Base-by-base conservation (phyloP, 2,888 invertebrate genomes). In the Tiliacea citrago region DNA sequence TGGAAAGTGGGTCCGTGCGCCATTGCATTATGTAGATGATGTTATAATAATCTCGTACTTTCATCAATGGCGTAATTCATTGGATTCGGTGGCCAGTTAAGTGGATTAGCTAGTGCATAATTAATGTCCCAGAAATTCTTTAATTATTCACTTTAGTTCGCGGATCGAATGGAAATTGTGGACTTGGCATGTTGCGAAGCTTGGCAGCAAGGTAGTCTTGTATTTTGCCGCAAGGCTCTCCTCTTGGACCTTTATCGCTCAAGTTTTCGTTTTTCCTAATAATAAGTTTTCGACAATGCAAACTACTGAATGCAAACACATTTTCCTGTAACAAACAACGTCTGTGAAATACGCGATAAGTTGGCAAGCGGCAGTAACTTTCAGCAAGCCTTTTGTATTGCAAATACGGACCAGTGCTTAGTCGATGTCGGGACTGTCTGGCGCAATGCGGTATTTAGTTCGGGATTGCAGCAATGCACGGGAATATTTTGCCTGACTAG, bases 31-130 rank as follows among this genome's bases (percentile, higher is more conserved):
- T 87, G 86, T 80, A 86, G 88, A 88, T 87, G 80, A 70, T 84
- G 68, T 75, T 86, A 86, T 85, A 88, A 85, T 88, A 87, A 87
- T 88, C 88, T 88, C 79, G 57, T 65, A 88, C 88, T 88, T 88
- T 88, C 88, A 88, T 88, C 88, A 88, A 87, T 88, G 86, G 82
- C 85, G 88, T 88, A 88, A 87, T 83, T 88, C 76, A 73, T 47
- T 79, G 68, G 85, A 81, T 83, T 74, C 85, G 81, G 81, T 85
- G 73, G 77, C 63, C 80, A 79, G 79, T 70, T 85, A 87, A 87
- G 73, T 83, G 60, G 83, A 79, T 73, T 79, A 82, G 66, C 73
- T 53, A 60, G 63, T 63, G 82, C 73, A 79, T 81, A 73, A 58
- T 78, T 80, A 80, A 82, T 82, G 82, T 76, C 79, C 80, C 74